A percentile compares a stretch with the other conserved stretches of the same genome.
Evolutionary conservation across 2,888 invertebrate species (phyloP).

Genomic region (Parochlus steinenii): DNA sequence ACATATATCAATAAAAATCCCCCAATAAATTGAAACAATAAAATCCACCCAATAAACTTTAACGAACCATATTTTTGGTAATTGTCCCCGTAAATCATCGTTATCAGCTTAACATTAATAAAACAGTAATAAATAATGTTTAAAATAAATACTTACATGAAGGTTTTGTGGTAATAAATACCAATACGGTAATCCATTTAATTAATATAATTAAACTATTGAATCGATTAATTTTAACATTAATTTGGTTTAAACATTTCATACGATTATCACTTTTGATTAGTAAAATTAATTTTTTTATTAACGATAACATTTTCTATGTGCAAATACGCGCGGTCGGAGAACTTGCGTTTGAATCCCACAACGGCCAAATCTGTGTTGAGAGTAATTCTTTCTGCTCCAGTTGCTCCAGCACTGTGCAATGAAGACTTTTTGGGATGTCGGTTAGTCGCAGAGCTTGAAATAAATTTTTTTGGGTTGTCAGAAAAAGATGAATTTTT

Average conservation of each 20-base stretch:
- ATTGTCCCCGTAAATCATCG: not conserved
- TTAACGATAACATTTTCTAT: conserved; percentile 13
- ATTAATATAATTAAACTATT: conserved; percentile 12
- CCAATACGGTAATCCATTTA: conserved; percentile 12
- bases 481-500: too few relatives aligned
- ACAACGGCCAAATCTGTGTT: too few relatives aligned
- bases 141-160: conserved; percentile 9
- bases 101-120: not conserved
- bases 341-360: too few relatives aligned
- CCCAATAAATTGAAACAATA: too few relatives aligned
- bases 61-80: too few relatives aligned
- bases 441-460: too few relatives aligned
- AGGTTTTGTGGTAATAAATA: conserved; percentile 11
- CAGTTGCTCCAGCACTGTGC: too few relatives aligned
- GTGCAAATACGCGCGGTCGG: too few relatives aligned
- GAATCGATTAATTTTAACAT: conserved; percentile 11
- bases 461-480: too few relatives aligned
- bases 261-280: conserved; percentile 11
- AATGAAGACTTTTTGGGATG: too few relatives aligned
- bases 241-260: conserved; percentile 12
- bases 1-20: conserved; percentile 1
- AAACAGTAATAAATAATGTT: not conserved
- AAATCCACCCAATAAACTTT: too few relatives aligned
- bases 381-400: too few relatives aligned
- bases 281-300: conserved; percentile 11